phyloP scores from a whole-genome alignment of 2,888 invertebrate species.

The Buathra laborator region DNA sequence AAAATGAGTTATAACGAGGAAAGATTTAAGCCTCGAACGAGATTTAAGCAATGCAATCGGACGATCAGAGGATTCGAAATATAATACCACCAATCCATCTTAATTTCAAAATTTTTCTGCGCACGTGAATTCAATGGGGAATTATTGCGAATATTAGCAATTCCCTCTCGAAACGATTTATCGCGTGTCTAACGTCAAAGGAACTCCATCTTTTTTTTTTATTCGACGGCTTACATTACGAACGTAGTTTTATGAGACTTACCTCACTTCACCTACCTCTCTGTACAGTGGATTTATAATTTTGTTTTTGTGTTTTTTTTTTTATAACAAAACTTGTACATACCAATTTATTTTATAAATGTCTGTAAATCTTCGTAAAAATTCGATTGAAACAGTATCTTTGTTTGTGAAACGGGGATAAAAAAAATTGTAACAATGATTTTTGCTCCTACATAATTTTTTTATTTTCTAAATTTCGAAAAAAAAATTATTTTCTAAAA shows the following conservation, averaged over 20 bases:
- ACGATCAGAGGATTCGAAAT: too few species aligned
- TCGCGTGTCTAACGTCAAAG: constrained; percentile 14
- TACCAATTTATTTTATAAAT: too few species aligned
- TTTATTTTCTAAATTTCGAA: too few species aligned
- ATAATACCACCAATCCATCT: not conserved
- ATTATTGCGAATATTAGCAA: constrained; percentile 10
- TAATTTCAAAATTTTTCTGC: too few species aligned
- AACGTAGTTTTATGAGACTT: not conserved
- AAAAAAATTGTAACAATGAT: too few species aligned
- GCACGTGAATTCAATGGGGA: not conserved
- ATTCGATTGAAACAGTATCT: too few species aligned
- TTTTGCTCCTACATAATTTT: too few species aligned
- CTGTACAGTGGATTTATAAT: not conserved
- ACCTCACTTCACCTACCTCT: not conserved
- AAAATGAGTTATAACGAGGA: not conserved
- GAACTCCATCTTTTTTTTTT: not conserved
- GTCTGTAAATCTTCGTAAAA: too few species aligned
- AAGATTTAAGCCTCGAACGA: not conserved
- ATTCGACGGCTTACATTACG: not conserved
- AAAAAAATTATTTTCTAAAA: too few species aligned
- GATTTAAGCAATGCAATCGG: constrained; percentile 1
- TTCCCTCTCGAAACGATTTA: constrained; percentile 17
- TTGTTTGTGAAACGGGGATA: too few species aligned
- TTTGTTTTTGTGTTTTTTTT: not conserved
- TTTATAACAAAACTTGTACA: not conserved